phyloP scores from a whole-genome alignment of 2,888 invertebrate genomes.

The Dascillus cervinus region DNA sequence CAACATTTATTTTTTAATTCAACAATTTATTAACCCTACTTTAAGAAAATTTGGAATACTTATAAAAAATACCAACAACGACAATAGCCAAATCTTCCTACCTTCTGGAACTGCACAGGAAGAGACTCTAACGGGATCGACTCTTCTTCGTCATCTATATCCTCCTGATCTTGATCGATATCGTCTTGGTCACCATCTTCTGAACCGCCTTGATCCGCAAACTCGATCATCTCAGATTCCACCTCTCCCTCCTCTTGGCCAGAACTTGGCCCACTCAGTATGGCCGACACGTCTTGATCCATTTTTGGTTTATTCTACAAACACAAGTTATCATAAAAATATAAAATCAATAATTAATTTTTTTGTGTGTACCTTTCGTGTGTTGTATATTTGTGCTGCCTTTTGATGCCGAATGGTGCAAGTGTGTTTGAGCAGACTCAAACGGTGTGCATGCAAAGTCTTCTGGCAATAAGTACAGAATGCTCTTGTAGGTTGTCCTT shows the following conservation, averaged over 20 bases:
- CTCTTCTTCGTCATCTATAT: slow-evolving; percentile 28
- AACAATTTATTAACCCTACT: no score
- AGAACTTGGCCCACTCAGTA: background rate
- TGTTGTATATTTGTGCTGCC: slow-evolving; percentile 36
- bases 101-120: slow-evolving; percentile 25
- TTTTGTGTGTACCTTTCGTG: slow-evolving; percentile 25
- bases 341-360: background rate
- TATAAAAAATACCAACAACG: slow-evolving; percentile 13
- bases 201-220: slow-evolving; percentile 13
- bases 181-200: slow-evolving; percentile 22
- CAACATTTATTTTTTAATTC: no score
- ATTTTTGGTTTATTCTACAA: slow-evolving; percentile 10
- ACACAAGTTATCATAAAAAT: slow-evolving; percentile 1
- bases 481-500: slow-evolving; percentile 48
- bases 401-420: slow-evolving; percentile 53
- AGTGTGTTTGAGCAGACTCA: slow-evolving; percentile 52
- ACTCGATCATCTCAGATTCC: slow-evolving; percentile 16
- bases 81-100: slow-evolving; percentile 17
- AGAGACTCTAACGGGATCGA: slow-evolving; percentile 20
- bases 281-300: background rate
- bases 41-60: no score
- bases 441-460: slow-evolving; percentile 51
- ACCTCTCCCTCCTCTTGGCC: slow-evolving; percentile 14
- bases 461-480: slow-evolving; percentile 51
- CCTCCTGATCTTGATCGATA: slow-evolving; percentile 25